Base-by-base conservation (phyloP, 2,888 invertebrate species). In the Andrena haemorrhoa region DNA sequence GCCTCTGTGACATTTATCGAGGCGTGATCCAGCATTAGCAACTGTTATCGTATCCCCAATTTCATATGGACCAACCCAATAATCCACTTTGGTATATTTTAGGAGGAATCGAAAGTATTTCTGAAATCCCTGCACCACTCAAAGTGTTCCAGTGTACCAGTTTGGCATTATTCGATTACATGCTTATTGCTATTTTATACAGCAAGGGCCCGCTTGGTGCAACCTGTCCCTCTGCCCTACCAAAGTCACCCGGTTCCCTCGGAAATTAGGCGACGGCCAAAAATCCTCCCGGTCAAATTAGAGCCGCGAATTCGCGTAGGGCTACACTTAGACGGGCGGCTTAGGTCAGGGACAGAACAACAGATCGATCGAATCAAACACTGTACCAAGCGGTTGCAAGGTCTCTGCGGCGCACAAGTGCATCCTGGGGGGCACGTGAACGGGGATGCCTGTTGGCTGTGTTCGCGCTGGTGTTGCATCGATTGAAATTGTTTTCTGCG, bases 261-360 rank as follows among this genome's bases (percentile, higher is more conserved):
- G 5, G 12, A 8, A 20, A n/a, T 16, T 10, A 10, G 6, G 20
- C 35, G 20, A 20, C 8, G 10, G n/a, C 12, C 35, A 10, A 61
- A 61, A 61, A 29, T 35, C 31, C 8, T n/a, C 8, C 7, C 51
- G 8, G 2, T 26, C 33, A 47, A 65, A 77, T 71, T 53, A 23
- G 47, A 61, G 10, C 29, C 60, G n/a, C 20, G 12, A 66, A 81
- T 75, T 81, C 61, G 47, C 66, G 23, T 75, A 66, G 51, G 75
- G 26, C 29, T 66, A 63, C 69, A 82, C 64, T 82, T 58, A 58
- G 72, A 69, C 49, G 47, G 31, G 6, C 26, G 3, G 78, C 74
- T 86, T 82, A 79, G 86, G 86, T 86, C 86, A 86, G 85, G 86
- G 86, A 81, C 87, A 82, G 60, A 71, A 76, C 75, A 66, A 71